These are phyloP conservation scores for Punctoribates punctum DNA, from an alignment of 2,888 invertebrate genomes.

Conservation along the genomic window DNA sequence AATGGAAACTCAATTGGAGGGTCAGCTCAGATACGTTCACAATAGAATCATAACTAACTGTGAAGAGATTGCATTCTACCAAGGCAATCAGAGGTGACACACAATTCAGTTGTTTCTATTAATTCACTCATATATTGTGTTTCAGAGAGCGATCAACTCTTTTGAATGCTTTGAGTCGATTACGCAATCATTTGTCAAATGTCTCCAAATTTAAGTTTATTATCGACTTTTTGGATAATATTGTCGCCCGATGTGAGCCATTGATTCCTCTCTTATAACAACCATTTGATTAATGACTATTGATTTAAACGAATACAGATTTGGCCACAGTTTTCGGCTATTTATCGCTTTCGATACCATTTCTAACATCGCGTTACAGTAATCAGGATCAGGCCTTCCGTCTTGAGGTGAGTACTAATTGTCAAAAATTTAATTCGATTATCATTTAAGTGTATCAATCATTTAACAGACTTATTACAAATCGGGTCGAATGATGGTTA, in stretches of 20 bases:
- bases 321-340: constrained; percentile 94
- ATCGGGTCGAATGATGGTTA: constrained; percentile 91
- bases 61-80: constrained; percentile 77
- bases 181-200: constrained; percentile 33
- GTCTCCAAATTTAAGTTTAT: constrained; percentile 59
- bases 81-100: constrained; percentile 69
- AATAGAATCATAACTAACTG: constrained; percentile 93
- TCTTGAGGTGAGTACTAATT: constrained; percentile 65
- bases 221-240: constrained; percentile 92
- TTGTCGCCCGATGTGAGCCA: constrained; percentile 85
- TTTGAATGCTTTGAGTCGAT: constrained; percentile 37
- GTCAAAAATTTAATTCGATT: neutral
- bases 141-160: constrained; percentile 40
- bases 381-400: constrained; percentile 67
- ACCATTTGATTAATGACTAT: constrained; percentile 21
- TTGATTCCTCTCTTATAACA: constrained; percentile 12
- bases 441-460: neutral
- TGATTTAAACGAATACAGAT: constrained; percentile 60
- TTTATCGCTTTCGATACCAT: constrained; percentile 88
- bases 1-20: constrained; percentile 93
- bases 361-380: constrained; percentile 70
- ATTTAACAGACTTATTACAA: constrained; percentile 78
- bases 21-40: constrained; percentile 95
- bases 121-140: neutral
- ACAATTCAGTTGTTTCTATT: too few relatives aligned